phyloP scores from a whole-genome alignment of 2,888 invertebrate genomes.

The Cheilosia vulpina region DNA sequence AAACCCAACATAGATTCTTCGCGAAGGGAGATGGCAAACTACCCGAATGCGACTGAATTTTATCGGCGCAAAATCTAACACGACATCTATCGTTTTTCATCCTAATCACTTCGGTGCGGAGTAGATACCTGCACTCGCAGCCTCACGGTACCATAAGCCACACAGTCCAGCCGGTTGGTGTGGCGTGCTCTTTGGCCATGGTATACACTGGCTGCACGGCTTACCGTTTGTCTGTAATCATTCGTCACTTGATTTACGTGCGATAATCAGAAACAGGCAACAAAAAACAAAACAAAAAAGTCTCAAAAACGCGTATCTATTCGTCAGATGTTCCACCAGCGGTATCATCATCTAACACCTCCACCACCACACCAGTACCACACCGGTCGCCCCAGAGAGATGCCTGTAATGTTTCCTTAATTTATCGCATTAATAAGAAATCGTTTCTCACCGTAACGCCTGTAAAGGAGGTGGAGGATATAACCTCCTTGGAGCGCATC shows the following conservation, averaged over 20 bases:
- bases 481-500: slow-evolving; percentile 71
- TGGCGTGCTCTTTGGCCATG: slow-evolving; percentile 66
- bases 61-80: slow-evolving; percentile 75
- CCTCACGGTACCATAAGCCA: not conserved
- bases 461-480: slow-evolving; percentile 64
- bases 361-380: slow-evolving; percentile 26
- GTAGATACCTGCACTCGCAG: not conserved
- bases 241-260: slow-evolving; percentile 76
- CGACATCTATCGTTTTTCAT: slow-evolving; percentile 75
- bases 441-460: slow-evolving; percentile 76
- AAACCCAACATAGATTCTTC: slow-evolving; percentile 16
- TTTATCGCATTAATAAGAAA: slow-evolving; percentile 77
- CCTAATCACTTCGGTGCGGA: slow-evolving; percentile 67
- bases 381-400: slow-evolving; percentile 45
- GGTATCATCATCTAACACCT: slow-evolving; percentile 52
- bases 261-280: slow-evolving; percentile 63
- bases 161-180: slow-evolving; percentile 22
- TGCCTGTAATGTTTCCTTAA: slow-evolving; percentile 75
- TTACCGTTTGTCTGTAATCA: slow-evolving; percentile 73
- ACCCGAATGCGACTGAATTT: slow-evolving; percentile 71
- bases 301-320: slow-evolving; percentile 66
- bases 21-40: slow-evolving; percentile 57
- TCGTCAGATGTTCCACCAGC: slow-evolving; percentile 64
- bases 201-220: slow-evolving; percentile 56
- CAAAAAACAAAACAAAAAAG: slow-evolving; percentile 10